Percentiles rank a stretch among this genome's conserved stretches.
phyloP scores from a whole-genome alignment of 2,113 vertebrate genomes.

The Felis chaus region DNA sequence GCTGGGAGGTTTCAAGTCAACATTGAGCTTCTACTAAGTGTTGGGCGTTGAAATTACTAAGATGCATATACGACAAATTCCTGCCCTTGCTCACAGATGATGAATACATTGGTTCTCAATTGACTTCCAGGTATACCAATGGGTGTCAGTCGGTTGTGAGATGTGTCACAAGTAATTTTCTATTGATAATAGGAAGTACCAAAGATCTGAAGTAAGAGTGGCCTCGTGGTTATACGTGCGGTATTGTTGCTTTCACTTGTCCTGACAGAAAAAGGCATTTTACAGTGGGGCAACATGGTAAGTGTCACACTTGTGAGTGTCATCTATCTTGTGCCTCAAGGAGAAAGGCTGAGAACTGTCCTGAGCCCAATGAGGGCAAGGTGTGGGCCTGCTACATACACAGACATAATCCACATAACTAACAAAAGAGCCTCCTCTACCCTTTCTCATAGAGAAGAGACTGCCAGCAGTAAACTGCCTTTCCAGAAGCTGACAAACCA shows the following conservation, averaged over 20 bases:
- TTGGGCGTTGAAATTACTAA: neutral
- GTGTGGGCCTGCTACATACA: too few species aligned
- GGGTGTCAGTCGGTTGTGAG: neutral
- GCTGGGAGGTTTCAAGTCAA: neutral
- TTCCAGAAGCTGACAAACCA: neutral
- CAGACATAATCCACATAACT: too few species aligned
- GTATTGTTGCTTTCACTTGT: neutral
- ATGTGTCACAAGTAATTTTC: neutral
- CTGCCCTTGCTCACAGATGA: neutral
- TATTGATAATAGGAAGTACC: neutral
- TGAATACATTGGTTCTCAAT: neutral
- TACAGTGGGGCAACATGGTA: neutral
- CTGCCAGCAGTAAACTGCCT: neutral
- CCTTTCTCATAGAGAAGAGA: neutral
- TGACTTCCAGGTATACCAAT: neutral
- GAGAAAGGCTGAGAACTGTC: neutral
- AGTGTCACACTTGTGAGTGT: neutral
- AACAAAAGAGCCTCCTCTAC: neutral
- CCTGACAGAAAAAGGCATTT: neutral
- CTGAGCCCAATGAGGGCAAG: neutral
- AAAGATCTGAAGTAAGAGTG: neutral
- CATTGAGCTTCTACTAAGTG: neutral
- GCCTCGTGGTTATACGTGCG: rapidly evolving
- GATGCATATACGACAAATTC: neutral
- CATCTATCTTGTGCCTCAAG: neutral